These are phyloP conservation scores for Yoshiicerus persimilis DNA, from an alignment of 1,140 invertebrate genomes.

Conservation along the genomic window DNA sequence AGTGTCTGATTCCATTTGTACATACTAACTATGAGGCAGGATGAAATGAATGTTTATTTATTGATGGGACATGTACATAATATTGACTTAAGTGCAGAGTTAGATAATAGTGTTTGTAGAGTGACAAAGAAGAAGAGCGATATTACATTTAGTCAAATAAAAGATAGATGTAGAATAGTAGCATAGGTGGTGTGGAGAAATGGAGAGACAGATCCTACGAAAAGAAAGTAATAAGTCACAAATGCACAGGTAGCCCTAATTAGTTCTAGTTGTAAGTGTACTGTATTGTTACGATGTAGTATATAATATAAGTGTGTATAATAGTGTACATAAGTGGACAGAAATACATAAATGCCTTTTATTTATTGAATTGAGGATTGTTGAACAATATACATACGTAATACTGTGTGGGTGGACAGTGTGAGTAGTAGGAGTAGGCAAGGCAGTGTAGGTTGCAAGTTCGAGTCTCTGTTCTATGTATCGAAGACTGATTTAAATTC, in stretches of 20 bases:
- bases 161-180: not conserved
- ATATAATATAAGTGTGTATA: too few species aligned
- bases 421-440: not conserved
- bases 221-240: not conserved
- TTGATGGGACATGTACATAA: not conserved
- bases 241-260: too few species aligned
- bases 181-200: not conserved
- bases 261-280: too few species aligned
- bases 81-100: not conserved
- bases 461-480: not conserved
- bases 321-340: too few species aligned
- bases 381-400: too few species aligned
- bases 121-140: not conserved
- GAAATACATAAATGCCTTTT: too few species aligned
- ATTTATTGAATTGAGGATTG: too few species aligned
- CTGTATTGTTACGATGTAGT: too few species aligned
- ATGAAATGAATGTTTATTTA: not conserved
- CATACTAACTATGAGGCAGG: too few species aligned
- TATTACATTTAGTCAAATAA: not conserved
- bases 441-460: not conserved
- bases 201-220: not conserved
- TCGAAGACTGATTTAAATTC: not conserved
- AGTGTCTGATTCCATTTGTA: too few species aligned
- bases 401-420: too few species aligned
- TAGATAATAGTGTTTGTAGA: not conserved